Evolutionary conservation across 2,113 vertebrate genomes (phyloP).

Genomic region (Mormoops blainvillei): DNA sequence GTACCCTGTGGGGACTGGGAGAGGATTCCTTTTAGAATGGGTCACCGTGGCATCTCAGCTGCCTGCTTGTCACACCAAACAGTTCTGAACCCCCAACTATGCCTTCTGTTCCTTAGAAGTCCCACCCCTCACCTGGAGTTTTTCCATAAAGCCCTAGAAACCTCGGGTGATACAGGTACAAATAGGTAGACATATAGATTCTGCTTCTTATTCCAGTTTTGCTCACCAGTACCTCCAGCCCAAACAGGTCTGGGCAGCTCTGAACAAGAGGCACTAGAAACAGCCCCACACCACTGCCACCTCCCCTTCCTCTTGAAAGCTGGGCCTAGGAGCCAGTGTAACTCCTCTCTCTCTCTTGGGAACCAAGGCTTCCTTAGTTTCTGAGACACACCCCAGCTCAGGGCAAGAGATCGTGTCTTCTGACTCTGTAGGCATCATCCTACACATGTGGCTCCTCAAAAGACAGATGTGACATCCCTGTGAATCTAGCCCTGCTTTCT

Average conservation of each 20-base stretch:
- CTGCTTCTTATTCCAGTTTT: background rate
- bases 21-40: background rate
- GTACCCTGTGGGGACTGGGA: accelerated
- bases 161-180: background rate
- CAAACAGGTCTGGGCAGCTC: background rate
- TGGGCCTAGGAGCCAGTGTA: background rate
- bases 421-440: background rate
- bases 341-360: background rate
- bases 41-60: background rate
- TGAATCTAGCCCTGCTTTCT: background rate
- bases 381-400: background rate
- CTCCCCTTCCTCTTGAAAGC: background rate
- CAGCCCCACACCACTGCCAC: background rate
- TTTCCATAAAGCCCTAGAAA: background rate
- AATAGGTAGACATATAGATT: background rate
- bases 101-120: background rate
- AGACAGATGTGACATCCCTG: background rate
- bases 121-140: background rate
- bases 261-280: background rate
- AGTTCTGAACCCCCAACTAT: no score
- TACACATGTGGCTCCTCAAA: background rate
- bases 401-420: background rate
- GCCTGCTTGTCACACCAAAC: background rate
- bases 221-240: background rate
- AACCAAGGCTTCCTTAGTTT: background rate